phyloP scores from a whole-genome alignment of 2,888 invertebrate species.

The Erebia epiphron region DNA sequence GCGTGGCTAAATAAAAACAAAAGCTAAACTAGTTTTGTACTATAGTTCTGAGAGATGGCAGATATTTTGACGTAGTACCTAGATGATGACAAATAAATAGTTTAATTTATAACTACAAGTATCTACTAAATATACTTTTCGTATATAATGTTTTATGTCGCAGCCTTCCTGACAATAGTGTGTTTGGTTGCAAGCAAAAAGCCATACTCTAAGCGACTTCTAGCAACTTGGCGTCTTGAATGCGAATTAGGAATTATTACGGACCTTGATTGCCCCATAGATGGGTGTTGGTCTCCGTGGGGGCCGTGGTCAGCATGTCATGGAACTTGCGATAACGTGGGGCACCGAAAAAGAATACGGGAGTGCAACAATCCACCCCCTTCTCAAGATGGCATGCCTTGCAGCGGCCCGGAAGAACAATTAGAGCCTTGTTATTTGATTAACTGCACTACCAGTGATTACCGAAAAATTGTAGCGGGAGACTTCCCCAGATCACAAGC shows the following conservation, averaged over 20 bases:
- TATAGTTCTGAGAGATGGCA: no score
- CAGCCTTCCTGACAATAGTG: background rate
- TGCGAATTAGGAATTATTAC: constrained; percentile 68
- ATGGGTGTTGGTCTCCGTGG: constrained; percentile 79
- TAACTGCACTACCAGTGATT: constrained; percentile 71
- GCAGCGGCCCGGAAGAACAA: constrained; percentile 66
- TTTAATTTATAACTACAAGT: no score
- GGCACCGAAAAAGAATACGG: constrained; percentile 64
- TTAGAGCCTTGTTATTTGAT: constrained; percentile 65
- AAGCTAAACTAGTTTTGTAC: no score
- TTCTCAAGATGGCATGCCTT: constrained; percentile 67
- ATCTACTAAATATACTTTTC: background rate
- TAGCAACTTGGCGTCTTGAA: constrained; percentile 69
- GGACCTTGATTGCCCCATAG: constrained; percentile 70
- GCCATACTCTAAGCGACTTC: constrained; percentile 56
- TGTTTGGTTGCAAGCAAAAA: constrained; percentile 51
- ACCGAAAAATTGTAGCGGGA: constrained; percentile 58
- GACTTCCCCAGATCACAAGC: constrained; percentile 63
- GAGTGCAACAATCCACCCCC: constrained; percentile 73
- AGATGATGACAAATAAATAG: no score
- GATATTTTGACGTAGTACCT: no score
- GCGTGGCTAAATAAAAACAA: no score
- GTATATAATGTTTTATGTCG: constrained; percentile 1
- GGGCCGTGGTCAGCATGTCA: constrained; percentile 69
- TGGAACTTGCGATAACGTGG: constrained; percentile 74